Percentiles rank a stretch among this genome's conserved stretches.
Conservation (phyloP, 2,888 invertebrate species). For the Polyommatus iphigenia region DNA sequence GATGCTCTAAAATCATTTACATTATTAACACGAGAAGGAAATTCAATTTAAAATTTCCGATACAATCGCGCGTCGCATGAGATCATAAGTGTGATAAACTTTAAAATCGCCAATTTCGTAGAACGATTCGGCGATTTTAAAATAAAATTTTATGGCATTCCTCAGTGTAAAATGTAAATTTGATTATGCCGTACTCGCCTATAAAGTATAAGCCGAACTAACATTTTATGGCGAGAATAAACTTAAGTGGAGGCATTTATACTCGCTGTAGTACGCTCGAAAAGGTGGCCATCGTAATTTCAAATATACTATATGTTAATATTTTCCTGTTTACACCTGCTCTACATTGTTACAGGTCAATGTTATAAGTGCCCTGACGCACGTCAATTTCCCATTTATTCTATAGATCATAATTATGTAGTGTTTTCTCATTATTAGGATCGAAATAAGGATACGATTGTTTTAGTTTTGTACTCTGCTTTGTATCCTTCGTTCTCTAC, state of each 20-base stretch:
- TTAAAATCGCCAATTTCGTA: neutral
- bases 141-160: neutral
- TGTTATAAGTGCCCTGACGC: neutral
- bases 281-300: neutral
- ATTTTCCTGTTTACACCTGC: slow-evolving; percentile 17
- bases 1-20: neutral
- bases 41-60: neutral
- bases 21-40: neutral
- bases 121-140: neutral
- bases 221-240: slow-evolving; percentile 13
- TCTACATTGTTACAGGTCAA: neutral
- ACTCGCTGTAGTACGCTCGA: neutral
- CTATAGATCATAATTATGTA: neutral
- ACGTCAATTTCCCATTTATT: neutral
- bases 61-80: neutral
- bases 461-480: neutral
- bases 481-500: neutral
- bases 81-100: neutral
- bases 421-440: neutral
- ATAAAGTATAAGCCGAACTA: neutral
- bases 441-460: neutral
- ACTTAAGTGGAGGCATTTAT: neutral
- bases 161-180: slow-evolving; percentile 7
- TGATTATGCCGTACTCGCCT: slow-evolving; percentile 7
- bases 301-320: slow-evolving; percentile 5